Conservation (phyloP, 1,140 invertebrate genomes). For the Mycetomoellerius zeteki region DNA sequence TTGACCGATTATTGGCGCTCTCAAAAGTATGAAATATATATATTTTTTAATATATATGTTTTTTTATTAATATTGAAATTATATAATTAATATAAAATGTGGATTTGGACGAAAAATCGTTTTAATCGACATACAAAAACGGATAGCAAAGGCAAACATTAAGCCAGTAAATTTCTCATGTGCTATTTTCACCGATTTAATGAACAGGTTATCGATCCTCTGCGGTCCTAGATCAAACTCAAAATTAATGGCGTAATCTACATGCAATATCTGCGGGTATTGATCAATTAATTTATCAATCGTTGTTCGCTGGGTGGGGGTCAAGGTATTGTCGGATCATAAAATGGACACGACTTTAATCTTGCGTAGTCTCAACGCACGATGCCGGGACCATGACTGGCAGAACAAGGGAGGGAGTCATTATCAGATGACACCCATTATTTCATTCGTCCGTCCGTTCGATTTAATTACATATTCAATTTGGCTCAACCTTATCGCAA, state of each 20-base stretch:
- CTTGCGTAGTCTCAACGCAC: conserved; percentile 66
- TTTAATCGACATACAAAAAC: background rate
- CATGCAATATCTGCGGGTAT: conserved; percentile 74
- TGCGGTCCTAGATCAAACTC: conserved; percentile 62
- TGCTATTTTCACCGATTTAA: conserved; percentile 27
- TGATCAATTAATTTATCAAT: conserved; percentile 83
- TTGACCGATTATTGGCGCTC: no score
- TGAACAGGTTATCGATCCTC: background rate
- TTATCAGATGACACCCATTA: conserved; percentile 81
- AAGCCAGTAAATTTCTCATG: background rate
- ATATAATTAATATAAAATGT: background rate
- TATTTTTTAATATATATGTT: no score
- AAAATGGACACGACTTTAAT: conserved; percentile 77
- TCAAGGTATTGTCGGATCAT: conserved; percentile 74
- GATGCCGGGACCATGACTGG: conserved; percentile 76
- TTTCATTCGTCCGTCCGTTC: conserved; percentile 75
- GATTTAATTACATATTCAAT: conserved; percentile 82
- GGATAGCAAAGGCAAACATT: background rate
- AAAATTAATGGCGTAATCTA: conserved; percentile 71
- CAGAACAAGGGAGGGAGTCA: conserved; percentile 73
- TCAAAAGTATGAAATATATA: no score
- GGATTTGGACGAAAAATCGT: background rate
- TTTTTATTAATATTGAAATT: background rate
- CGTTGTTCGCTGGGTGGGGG: conserved; percentile 61
- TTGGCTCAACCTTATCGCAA: conserved; percentile 74